These are phyloP conservation scores for Diachrysia chrysitis DNA, from an alignment of 2,888 invertebrate genomes.

Conservation along the genomic window DNA sequence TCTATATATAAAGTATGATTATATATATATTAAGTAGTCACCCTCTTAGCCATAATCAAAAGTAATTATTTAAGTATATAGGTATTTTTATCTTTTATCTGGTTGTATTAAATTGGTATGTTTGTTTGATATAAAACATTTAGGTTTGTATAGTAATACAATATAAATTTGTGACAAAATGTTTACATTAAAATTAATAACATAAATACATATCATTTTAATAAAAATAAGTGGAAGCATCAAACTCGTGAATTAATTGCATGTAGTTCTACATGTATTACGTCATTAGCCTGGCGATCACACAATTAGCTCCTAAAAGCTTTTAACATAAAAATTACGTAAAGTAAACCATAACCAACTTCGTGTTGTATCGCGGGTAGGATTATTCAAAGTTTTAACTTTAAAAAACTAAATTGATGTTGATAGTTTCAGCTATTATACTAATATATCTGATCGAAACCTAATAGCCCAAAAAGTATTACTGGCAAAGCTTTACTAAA, in stretches of 20 bases:
- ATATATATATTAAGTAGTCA: neutral
- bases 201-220: neutral
- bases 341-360: constrained; percentile 25
- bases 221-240: neutral
- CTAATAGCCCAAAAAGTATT: constrained; percentile 2
- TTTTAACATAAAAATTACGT: constrained; percentile 31
- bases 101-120: neutral
- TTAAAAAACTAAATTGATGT: constrained; percentile 37
- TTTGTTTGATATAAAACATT: neutral
- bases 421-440: constrained; percentile 22
- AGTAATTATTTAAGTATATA: too few relatives aligned
- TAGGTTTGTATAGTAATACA: neutral
- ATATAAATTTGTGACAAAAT: too few relatives aligned
- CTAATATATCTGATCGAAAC: constrained; percentile 19
- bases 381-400: constrained; percentile 33
- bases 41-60: neutral
- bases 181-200: too few relatives aligned
- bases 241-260: neutral
- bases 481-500: neutral
- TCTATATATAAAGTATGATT: too few relatives aligned
- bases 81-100: too few relatives aligned
- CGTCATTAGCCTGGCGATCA: constrained; percentile 13
- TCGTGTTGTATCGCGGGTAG: constrained; percentile 27
- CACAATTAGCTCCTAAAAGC: constrained; percentile 30
- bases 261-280: constrained; percentile 1